Evolutionary conservation across 30 jellyfish, hydroid and myxozoan species (phyloP), one percentile per base, ranked within the genome.

Genomic region (Hydractinia echinata): DNA sequence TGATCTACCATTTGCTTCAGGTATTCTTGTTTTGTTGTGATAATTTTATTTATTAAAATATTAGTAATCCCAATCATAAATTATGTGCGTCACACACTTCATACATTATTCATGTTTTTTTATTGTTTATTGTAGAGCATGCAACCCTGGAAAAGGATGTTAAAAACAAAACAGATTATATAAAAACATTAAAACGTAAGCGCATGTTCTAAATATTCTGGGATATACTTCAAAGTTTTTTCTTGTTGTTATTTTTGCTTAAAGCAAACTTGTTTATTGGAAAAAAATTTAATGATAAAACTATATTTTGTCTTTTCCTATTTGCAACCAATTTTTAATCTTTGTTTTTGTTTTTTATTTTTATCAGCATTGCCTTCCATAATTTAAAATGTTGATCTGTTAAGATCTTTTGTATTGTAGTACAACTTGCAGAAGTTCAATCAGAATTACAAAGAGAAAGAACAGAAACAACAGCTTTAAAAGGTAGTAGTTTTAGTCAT

Each of bases 61-160:
- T 58, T 58, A n/a, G n/a, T n/a, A 11, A 58, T 58, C 18, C 15
- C 15, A 58, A 16, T 58, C 15, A 13, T 13, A 13, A 58, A 58
- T 58, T 13, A 58, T 0, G 1, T 58, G 18, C 19, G 2, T 11
- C 69, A 58, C 19, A 58, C 69, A 11, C 19, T 58, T 58, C 15
- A 58, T 58, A 13, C 69, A 0, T 58, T 16, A 0, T 58, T 16
- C 15, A 1, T 58, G 69, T 58, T 16, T 16, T 58, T 16, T 58
- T 16, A 13, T 67, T 67, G 78, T 51, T 6, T 20, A 6, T 77
- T 54, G 11, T 15, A 77, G 85, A 77, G 18, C 85, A 77, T 77
- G 85, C 85, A 8, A 77, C 85, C 5, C 58, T 77, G 78, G 85
- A 77, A 77, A 77, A 77, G 60, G 85, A 77, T 8, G 85, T 77